A percentile compares a stretch with the other conserved stretches of the same genome.
phyloP scores from a whole-genome alignment of 2,797 vertebrate genomes.

The Melanotaenia maccullochi region DNA sequence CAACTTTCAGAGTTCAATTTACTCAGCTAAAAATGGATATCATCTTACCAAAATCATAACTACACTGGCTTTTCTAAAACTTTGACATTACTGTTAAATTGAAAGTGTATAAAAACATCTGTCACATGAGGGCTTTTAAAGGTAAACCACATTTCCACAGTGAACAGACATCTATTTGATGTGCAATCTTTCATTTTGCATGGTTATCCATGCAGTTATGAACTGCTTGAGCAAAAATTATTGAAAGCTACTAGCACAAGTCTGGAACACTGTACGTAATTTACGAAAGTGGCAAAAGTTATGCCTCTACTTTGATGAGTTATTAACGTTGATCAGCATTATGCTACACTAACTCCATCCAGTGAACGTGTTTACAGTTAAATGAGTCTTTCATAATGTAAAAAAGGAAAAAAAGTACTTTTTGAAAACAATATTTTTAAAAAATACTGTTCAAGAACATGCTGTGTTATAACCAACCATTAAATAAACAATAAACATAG shows the following conservation, averaged over 20 bases:
- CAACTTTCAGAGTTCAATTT: constrained; percentile 17
- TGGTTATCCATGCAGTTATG: constrained; percentile 16
- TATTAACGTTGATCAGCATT: constrained; percentile 27
- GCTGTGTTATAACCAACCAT: neutral
- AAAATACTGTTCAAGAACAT: neutral
- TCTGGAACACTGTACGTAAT: constrained; percentile 54
- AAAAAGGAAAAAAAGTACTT: neutral
- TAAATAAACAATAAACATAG: neutral
- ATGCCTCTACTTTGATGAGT: constrained; percentile 52
- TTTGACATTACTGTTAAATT: neutral
- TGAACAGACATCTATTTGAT: constrained; percentile 3
- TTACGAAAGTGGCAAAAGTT: constrained; percentile 3
- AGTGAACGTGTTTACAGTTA: neutral
- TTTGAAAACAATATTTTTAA: neutral
- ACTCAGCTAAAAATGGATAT: neutral
- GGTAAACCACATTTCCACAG: too few species aligned
- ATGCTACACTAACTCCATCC: constrained; percentile 37
- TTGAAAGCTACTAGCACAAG: constrained; percentile 69
- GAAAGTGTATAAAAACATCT: neutral
- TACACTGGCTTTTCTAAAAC: neutral
- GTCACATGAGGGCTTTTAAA: too few species aligned
- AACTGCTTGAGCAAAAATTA: constrained; percentile 33
- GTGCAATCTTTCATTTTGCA: constrained; percentile 22
- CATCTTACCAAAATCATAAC: neutral
- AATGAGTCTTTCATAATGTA: neutral